Conservation (phyloP, 2,113 vertebrate species). For the Calidris pugnax region DNA sequence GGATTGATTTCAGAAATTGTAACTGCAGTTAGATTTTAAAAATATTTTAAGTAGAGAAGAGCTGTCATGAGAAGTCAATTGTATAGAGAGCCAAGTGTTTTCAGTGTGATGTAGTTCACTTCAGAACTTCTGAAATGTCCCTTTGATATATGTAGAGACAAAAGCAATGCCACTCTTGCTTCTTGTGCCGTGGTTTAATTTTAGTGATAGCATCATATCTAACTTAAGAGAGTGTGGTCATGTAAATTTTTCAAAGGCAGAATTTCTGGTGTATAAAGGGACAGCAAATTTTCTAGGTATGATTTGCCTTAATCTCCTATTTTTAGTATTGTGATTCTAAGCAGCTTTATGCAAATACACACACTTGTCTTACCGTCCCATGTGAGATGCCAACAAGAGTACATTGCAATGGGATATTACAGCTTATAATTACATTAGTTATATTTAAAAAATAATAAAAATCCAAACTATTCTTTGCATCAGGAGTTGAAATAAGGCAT, state of each 20-base stretch:
- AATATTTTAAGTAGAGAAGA: not conserved
- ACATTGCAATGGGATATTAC: not conserved
- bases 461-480: not conserved
- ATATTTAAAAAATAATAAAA: not conserved
- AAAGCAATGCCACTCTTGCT: not conserved
- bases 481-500: not conserved
- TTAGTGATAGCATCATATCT: not conserved
- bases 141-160: not conserved
- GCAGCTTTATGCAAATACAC: not conserved
- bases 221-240: not conserved
- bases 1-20: not conserved
- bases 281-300: not conserved
- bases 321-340: not conserved
- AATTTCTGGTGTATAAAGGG: not conserved
- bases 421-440: not conserved
- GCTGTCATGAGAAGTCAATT: not conserved
- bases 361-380: not conserved
- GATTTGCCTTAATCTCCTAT: not conserved
- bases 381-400: not conserved
- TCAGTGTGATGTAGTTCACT: not conserved
- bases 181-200: not conserved
- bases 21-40: not conserved
- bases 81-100: not conserved
- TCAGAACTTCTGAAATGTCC: not conserved
- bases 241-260: not conserved